phyloP scores from a whole-genome alignment of 2,797 vertebrate genomes.

The Coregonus ussuriensis region DNA sequence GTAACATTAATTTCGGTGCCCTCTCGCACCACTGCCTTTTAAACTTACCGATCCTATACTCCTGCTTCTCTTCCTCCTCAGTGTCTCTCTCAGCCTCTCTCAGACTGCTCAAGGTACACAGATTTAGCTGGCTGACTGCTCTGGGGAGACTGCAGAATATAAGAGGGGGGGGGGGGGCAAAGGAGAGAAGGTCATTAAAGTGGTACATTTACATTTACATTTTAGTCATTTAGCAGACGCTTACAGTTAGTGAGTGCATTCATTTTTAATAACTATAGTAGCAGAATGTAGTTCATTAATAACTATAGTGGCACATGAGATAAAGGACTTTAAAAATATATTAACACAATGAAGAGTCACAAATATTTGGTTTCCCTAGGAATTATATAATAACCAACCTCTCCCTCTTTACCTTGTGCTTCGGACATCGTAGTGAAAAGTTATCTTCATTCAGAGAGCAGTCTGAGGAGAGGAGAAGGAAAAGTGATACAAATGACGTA shows the following conservation, averaged over 20 bases:
- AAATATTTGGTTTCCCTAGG: conserved; percentile 2
- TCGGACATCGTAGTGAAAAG: conserved; percentile 97
- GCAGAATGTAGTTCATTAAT: too few species aligned
- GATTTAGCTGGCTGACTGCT: conserved; percentile 89
- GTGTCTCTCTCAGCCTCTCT: conserved; percentile 77
- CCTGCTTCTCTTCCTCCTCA: conserved; percentile 52
- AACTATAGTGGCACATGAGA: background rate
- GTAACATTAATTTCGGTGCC: background rate
- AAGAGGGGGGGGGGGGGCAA: background rate
- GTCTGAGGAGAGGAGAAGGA: conserved; percentile 74
- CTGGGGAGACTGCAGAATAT: conserved; percentile 78
- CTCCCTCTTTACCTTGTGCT: conserved; percentile 95
- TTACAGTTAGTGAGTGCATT: too few species aligned
- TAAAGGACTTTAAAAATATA: background rate
- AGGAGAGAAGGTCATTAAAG: background rate
- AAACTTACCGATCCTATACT: conserved; percentile 69
- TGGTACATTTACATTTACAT: background rate
- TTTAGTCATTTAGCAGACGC: too few species aligned
- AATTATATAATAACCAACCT: conserved; percentile 51
- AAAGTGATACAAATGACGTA: background rate
- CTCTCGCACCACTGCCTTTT: background rate
- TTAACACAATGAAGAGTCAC: conserved; percentile 18
- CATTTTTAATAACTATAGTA: too few species aligned
- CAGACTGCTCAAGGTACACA: conserved; percentile 93
- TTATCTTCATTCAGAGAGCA: conserved; percentile 98